phyloP scores from a whole-genome alignment of 35 echinoderm and acorn worm species.

The Anneissia japonica region DNA sequence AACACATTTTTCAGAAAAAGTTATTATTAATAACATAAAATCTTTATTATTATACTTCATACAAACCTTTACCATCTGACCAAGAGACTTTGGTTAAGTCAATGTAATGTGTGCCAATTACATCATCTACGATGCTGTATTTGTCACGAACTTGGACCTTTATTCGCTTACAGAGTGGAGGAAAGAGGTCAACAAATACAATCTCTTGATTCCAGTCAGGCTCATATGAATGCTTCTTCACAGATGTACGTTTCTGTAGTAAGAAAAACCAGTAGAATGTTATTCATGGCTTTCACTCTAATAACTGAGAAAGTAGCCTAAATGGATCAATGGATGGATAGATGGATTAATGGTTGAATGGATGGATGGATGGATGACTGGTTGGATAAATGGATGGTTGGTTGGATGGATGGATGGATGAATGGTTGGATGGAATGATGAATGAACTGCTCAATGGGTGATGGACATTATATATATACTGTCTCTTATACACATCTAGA shows the following conservation, averaged over 20 bases:
- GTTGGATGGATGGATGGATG: too few species aligned
- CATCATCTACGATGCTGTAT: not conserved
- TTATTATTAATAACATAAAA: not conserved
- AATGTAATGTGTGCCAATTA: not conserved
- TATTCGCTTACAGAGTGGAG: constrained; percentile 1
- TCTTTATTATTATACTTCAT: too few species aligned
- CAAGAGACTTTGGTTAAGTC: not conserved
- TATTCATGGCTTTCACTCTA: too few species aligned
- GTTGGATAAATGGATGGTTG: too few species aligned
- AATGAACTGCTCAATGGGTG: not conserved
- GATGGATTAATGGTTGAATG: too few species aligned
- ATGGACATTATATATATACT: too few species aligned
- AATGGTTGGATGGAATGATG: too few species aligned
- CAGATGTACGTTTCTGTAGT: not conserved
- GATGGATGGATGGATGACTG: too few species aligned
- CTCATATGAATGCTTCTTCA: not conserved
- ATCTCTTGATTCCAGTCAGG: constrained; percentile 10
- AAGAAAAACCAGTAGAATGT: not conserved
- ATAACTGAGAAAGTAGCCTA: too few species aligned
- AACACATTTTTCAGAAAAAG: too few species aligned
- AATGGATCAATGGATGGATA: too few species aligned
- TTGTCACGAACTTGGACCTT: constrained; percentile 2
- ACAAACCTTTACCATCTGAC: not conserved
- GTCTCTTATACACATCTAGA: too few species aligned
- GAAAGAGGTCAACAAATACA: not conserved